phyloP scores from a whole-genome alignment of 2,113 vertebrate genomes.

The Gavialis gangeticus region DNA sequence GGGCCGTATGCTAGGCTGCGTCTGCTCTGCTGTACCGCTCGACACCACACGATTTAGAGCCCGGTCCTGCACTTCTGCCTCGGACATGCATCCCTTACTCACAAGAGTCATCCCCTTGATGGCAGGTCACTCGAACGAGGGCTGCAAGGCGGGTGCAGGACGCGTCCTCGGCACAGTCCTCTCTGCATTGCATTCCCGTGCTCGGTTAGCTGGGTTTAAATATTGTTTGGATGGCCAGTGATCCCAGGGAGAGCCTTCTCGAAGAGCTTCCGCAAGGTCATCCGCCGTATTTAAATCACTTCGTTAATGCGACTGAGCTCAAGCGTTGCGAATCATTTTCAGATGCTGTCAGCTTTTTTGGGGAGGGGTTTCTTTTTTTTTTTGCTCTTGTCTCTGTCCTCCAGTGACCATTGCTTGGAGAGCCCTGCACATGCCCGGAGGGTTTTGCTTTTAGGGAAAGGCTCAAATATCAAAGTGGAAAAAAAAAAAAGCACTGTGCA shows the following conservation, averaged over 20 bases:
- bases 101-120: not conserved
- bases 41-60: not conserved
- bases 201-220: not conserved
- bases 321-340: slow-evolving; percentile 44
- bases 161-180: slow-evolving; percentile 22
- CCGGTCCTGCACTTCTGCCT: not conserved
- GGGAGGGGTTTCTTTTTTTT: not conserved
- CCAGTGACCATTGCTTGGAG: slow-evolving; percentile 49
- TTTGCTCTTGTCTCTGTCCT: slow-evolving; percentile 38
- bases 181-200: not conserved
- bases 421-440: not conserved
- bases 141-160: not conserved
- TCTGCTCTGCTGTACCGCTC: not conserved
- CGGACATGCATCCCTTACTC: not conserved
- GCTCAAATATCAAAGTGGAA: slow-evolving; percentile 69
- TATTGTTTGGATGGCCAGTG: slow-evolving; percentile 4
- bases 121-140: not conserved
- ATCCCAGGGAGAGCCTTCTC: slow-evolving; percentile 38
- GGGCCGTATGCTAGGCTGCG: fast-evolving
- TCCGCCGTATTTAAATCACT: slow-evolving; percentile 31
- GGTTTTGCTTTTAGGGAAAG: slow-evolving; percentile 20
- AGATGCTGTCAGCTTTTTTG: slow-evolving; percentile 41
- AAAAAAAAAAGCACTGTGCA: slow-evolving; percentile 22
- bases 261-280: not conserved
- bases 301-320: slow-evolving; percentile 7